These are phyloP conservation scores for Phortica magna DNA, from an alignment of 2,888 invertebrate genomes.

Conservation along the genomic window DNA sequence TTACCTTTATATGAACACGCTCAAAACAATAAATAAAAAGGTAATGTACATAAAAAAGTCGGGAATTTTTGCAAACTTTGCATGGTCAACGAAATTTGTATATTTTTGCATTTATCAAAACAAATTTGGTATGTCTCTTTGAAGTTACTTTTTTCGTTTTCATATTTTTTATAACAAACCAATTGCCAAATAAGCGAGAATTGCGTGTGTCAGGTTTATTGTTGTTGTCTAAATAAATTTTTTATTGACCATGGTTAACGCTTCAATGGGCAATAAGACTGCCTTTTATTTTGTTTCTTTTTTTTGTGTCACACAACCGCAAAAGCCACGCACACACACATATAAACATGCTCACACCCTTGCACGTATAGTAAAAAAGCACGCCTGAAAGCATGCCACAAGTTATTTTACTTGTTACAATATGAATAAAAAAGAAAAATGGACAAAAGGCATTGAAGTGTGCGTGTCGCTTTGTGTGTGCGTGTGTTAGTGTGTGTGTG, in stretches of 20 bases:
- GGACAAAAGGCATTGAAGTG: slow-evolving; percentile 30
- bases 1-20: neutral
- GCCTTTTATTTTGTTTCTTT: neutral
- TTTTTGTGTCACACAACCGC: slow-evolving; percentile 41
- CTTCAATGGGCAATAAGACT: slow-evolving; percentile 65
- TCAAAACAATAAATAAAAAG: neutral
- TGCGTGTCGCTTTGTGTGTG: slow-evolving; percentile 38
- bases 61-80: neutral
- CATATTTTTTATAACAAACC: neutral
- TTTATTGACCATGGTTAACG: slow-evolving; percentile 71
- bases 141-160: neutral
- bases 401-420: slow-evolving; percentile 56
- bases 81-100: neutral
- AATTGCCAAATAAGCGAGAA: slow-evolving; percentile 27
- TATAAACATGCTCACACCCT: neutral
- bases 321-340: neutral
- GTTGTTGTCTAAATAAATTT: slow-evolving; percentile 70
- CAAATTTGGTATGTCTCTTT: neutral
- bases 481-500: slow-evolving; percentile 12
- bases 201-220: slow-evolving; percentile 36
- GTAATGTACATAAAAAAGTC: neutral
- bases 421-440: neutral
- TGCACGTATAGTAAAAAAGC: neutral
- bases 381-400: slow-evolving; percentile 69
- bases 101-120: neutral